A percentile compares a stretch with the other conserved stretches of the same genome.
Evolutionary conservation across 2,113 vertebrate species (phyloP).

Genomic region (Mellivora capensis): DNA sequence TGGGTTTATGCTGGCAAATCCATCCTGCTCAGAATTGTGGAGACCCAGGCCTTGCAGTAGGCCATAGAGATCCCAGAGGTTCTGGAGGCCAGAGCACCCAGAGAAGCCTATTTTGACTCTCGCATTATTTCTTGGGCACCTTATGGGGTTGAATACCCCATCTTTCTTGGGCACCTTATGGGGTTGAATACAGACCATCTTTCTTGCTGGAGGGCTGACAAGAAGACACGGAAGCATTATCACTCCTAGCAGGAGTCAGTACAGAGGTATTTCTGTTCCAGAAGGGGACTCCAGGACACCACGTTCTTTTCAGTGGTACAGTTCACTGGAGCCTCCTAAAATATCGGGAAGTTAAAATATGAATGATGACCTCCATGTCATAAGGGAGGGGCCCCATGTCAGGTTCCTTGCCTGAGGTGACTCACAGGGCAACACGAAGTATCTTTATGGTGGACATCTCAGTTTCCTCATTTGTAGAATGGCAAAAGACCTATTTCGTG

Average conservation of each 20-base stretch:
- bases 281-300: not conserved
- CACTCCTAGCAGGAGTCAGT: not conserved
- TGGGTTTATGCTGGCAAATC: too few relatives aligned
- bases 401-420: not conserved
- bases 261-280: not conserved
- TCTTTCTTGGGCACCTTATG: not conserved
- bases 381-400: rapidly evolving
- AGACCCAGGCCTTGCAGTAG: not conserved
- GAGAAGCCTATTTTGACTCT: not conserved
- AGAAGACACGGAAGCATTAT: too few relatives aligned
- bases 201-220: not conserved
- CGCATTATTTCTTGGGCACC: not conserved
- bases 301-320: not conserved
- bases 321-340: not conserved
- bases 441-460: not conserved
- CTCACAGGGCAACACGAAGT: not conserved
- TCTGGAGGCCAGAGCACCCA: not conserved
- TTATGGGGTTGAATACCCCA: rapidly evolving
- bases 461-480: not conserved
- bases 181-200: not conserved
- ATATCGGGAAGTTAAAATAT: not conserved
- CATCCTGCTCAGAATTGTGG: not conserved
- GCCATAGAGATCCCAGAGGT: too few relatives aligned
- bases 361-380: not conserved
- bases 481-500: not conserved